phyloP scores from a whole-genome alignment of 2,797 vertebrate genomes.

The Mallotus villosus region DNA sequence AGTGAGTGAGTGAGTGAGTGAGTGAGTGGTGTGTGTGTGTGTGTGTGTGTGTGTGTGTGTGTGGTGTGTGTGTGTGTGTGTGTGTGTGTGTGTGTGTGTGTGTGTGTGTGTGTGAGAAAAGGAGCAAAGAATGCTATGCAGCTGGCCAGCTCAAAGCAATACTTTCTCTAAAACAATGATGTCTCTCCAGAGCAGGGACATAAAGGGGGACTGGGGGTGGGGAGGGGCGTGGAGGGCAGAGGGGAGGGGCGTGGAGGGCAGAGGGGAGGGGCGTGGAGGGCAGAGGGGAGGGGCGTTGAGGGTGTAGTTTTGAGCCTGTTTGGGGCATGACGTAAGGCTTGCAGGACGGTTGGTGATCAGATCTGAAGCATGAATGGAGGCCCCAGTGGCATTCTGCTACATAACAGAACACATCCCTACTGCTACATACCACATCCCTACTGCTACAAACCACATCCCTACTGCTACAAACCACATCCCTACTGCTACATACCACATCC shows the following conservation, averaged over 20 bases:
- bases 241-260: not conserved
- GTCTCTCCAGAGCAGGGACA: slow-evolving; percentile 29
- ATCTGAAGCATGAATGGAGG: slow-evolving; percentile 67
- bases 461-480: too few relatives aligned
- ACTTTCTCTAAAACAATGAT: slow-evolving; percentile 62
- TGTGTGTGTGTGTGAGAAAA: slow-evolving; percentile 6
- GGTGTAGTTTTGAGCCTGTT: slow-evolving; percentile 60
- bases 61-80: slow-evolving; percentile 8
- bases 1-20: too few relatives aligned
- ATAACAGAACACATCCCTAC: slow-evolving; percentile 36
- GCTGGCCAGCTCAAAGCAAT: slow-evolving; percentile 26
- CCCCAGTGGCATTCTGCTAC: slow-evolving; percentile 58
- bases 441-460: not conserved
- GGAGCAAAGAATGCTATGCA: slow-evolving; percentile 29
- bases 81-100: slow-evolving; percentile 11
- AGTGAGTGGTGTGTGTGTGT: slow-evolving; percentile 10
- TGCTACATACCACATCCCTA: not conserved
- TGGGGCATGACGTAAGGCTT: slow-evolving; percentile 66
- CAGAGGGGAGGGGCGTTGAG: not conserved
- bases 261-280: not conserved
- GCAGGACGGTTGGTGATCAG: slow-evolving; percentile 73
- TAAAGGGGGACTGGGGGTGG: not conserved
- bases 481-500: too few relatives aligned
- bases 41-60: slow-evolving; percentile 2
- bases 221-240: slow-evolving; percentile 5